phyloP scores from a whole-genome alignment of 2,113 vertebrate genomes.

The Irena cyanogastra region DNA sequence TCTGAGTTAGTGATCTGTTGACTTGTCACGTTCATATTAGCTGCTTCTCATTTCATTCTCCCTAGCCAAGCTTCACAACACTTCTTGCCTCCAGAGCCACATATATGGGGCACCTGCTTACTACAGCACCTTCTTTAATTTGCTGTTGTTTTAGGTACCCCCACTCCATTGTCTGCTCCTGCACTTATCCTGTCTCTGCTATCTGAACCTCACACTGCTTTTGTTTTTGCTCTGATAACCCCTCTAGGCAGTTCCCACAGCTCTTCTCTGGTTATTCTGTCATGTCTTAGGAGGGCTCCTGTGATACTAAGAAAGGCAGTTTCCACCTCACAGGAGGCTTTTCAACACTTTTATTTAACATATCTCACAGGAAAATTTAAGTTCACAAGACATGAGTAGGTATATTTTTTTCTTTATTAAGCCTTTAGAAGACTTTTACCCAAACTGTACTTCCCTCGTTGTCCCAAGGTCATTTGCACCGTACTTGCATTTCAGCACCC shows the following conservation, averaged over 20 bases:
- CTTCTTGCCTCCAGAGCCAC: neutral
- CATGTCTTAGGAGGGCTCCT: rapidly evolving
- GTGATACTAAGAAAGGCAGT: neutral
- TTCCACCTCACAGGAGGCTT: neutral
- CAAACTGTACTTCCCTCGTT: neutral
- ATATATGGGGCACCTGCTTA: rapidly evolving
- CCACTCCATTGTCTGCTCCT: neutral
- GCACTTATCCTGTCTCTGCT: rapidly evolving
- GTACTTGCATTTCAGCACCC: neutral
- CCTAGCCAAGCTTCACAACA: neutral
- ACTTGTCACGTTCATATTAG: neutral
- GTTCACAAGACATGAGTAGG: neutral
- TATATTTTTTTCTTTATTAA: neutral
- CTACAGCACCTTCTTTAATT: neutral
- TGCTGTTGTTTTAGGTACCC: neutral
- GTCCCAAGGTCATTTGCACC: neutral
- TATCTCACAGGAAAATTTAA: neutral
- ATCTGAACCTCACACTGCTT: neutral
- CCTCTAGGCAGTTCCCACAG: neutral
- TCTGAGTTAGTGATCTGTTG: neutral
- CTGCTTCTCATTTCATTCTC: neutral
- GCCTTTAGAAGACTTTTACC: neutral
- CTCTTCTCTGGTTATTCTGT: neutral
- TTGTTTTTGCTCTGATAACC: neutral
- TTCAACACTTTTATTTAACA: neutral